Evolutionary conservation across 2,113 vertebrate genomes (phyloP).

Genomic region (Hyla sarda): DNA sequence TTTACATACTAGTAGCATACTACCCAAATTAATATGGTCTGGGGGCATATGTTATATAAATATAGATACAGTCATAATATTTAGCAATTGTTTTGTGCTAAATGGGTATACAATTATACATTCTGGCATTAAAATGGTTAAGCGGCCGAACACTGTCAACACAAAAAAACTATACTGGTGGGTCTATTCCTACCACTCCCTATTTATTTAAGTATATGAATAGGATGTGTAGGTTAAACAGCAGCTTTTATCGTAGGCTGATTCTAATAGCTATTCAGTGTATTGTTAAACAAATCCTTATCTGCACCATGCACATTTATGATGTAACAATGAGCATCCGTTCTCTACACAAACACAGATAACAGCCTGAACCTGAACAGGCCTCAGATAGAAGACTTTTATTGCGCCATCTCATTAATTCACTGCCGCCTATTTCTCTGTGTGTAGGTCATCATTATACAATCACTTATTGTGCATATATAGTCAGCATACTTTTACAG

Average conservation of each 20-base stretch:
- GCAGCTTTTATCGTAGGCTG: conserved; percentile 16
- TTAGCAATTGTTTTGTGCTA: too few species aligned
- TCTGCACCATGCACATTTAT: conserved; percentile 49
- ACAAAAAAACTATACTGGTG: background rate
- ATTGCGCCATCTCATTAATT: background rate
- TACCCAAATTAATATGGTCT: too few species aligned
- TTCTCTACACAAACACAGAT: conserved; percentile 52
- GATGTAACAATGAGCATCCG: conserved; percentile 52
- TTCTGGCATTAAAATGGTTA: background rate
- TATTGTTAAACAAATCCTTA: conserved; percentile 55
- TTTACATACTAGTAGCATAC: too few species aligned
- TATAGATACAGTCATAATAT: too few species aligned
- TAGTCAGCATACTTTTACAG: conserved; percentile 4
- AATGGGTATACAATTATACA: too few species aligned
- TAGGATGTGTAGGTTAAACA: conserved; percentile 46
- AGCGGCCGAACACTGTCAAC: background rate
- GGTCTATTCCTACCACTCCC: conserved; percentile 15
- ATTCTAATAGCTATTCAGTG: conserved; percentile 18
- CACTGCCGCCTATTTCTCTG: background rate
- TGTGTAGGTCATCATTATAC: conserved; percentile 13
- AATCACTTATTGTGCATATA: background rate
- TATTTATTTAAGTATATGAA: conserved; percentile 18
- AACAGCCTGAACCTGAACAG: conserved; percentile 20
- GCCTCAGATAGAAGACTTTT: conserved; percentile 1
- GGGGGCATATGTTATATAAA: too few species aligned